These are phyloP conservation scores for Halcyon leucocephala DNA, from an alignment of 2,797 vertebrate genomes.

Conservation along the genomic window DNA sequence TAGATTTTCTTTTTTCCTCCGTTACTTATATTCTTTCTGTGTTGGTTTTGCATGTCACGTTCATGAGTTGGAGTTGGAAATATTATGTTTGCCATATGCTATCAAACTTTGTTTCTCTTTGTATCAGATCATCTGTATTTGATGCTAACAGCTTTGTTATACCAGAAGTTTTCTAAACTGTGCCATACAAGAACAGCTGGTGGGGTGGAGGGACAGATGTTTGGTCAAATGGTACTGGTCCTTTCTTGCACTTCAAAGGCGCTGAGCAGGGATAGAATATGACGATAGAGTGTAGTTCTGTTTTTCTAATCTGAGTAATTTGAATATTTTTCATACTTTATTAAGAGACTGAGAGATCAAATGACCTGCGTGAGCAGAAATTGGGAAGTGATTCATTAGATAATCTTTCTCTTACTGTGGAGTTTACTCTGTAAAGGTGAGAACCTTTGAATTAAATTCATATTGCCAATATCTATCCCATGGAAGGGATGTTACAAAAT, in stretches of 20 bases:
- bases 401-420: neutral
- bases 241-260: constrained; percentile 50
- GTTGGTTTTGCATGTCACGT: neutral
- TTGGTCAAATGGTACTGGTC: constrained; percentile 57
- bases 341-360: neutral
- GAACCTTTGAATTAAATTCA: neutral
- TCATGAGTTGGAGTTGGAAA: neutral
- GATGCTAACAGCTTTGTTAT: constrained; percentile 54
- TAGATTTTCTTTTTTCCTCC: neutral
- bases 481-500: neutral
- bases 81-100: constrained; percentile 45
- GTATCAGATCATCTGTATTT: constrained; percentile 45
- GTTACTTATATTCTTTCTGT: neutral
- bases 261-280: neutral
- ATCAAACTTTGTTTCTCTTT: constrained; percentile 41
- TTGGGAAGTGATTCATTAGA: neutral
- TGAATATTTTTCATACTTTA: constrained; percentile 24
- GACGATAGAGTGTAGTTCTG: neutral
- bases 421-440: neutral
- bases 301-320: constrained; percentile 28
- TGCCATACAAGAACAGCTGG: constrained; percentile 41
- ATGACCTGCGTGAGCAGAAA: neutral
- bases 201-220: constrained; percentile 67
- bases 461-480: neutral
- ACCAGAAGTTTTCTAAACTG: constrained; percentile 24